Percentiles rank a stretch among this genome's conserved stretches.
These are phyloP conservation scores for Guaruba guarouba DNA, from an alignment of 2,113 vertebrate species.

Conservation along the genomic window DNA sequence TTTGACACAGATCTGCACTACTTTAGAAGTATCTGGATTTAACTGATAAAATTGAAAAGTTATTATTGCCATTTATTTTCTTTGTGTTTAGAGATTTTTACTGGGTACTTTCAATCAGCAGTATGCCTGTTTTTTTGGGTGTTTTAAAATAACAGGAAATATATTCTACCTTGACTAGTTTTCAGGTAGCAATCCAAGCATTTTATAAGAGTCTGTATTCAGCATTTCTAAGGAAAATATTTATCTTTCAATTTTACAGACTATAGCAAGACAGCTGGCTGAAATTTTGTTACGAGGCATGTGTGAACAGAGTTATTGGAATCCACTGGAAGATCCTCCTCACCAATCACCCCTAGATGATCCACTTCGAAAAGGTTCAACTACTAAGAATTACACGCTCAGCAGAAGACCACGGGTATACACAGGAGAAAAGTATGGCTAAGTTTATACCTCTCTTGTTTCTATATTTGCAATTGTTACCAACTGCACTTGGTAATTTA, in stretches of 20 bases:
- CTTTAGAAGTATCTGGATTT: not conserved
- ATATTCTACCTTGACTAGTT: not conserved
- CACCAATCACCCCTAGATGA: constrained; percentile 92
- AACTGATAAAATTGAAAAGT: not conserved
- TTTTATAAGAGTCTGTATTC: not conserved
- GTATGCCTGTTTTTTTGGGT: not conserved
- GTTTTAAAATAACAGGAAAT: not conserved
- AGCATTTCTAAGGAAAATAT: not conserved
- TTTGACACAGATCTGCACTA: not conserved
- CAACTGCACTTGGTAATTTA: not conserved
- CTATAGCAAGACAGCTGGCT: constrained; percentile 94
- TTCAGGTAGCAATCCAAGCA: not conserved
- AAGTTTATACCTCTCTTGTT: not conserved
- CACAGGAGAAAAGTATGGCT: constrained; percentile 92
- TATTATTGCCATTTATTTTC: not conserved
- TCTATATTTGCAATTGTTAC: not conserved
- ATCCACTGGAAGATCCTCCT: constrained; percentile 92
- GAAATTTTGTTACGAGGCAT: constrained; percentile 98
- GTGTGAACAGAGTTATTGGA: constrained; percentile 99
- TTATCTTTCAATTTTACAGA: constrained; percentile 74
- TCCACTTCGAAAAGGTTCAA: constrained; percentile 83
- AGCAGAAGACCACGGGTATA: constrained; percentile 89
- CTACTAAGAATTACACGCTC: constrained; percentile 85
- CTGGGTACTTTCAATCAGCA: not conserved
- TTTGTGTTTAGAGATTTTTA: not conserved